These are phyloP conservation scores for Diloba caeruleocephala DNA, from an alignment of 2,888 invertebrate species.

Conservation along the genomic window DNA sequence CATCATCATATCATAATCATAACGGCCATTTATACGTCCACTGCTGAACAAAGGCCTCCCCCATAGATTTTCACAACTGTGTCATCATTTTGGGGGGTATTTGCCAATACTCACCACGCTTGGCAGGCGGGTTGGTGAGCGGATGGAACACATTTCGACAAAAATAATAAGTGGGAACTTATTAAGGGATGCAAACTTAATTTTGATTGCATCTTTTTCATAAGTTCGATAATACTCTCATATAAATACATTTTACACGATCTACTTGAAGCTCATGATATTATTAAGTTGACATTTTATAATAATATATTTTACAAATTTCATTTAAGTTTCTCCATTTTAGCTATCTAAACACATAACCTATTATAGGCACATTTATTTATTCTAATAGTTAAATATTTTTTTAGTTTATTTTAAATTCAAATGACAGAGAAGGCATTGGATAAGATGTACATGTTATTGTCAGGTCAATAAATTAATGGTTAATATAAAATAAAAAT, in stretches of 20 bases:
- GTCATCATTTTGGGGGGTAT: too few species aligned
- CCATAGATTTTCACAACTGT: too few species aligned
- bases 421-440: conserved; percentile 48
- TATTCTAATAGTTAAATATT: conserved; percentile 53
- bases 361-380: conserved; percentile 84
- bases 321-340: conserved; percentile 65
- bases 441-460: conserved; percentile 45
- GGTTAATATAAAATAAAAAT: conserved; percentile 15
- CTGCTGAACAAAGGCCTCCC: too few species aligned
- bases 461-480: conserved; percentile 49
- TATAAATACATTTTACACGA: conserved; percentile 52
- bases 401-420: conserved; percentile 32
- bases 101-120: too few species aligned
- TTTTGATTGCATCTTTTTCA: too few species aligned
- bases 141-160: too few species aligned
- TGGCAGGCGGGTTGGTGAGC: too few species aligned
- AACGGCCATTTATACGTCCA: too few species aligned
- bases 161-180: too few species aligned
- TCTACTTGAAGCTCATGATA: conserved; percentile 79
- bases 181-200: too few species aligned
- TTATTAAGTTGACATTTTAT: conserved; percentile 61
- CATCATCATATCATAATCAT: too few species aligned
- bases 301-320: conserved; percentile 69
- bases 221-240: too few species aligned
- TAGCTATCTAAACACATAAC: conserved; percentile 77